phyloP scores from a whole-genome alignment of 2,113 vertebrate species.

The Mirounga angustirostris region DNA sequence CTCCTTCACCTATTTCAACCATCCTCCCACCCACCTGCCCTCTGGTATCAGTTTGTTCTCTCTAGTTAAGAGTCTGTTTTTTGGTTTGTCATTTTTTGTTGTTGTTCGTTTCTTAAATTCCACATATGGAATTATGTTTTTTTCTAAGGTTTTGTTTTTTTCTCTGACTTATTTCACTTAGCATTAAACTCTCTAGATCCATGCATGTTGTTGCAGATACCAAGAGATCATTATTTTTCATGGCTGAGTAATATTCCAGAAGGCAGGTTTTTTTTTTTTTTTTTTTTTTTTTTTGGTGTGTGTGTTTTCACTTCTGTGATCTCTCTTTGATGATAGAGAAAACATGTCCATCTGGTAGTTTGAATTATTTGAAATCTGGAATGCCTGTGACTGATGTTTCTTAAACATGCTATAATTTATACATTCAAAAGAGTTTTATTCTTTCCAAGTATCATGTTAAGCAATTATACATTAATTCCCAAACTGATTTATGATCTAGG shows the following conservation, averaged over 20 bases:
- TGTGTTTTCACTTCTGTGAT: neutral
- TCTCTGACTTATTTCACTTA: neutral
- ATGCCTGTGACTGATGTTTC: neutral
- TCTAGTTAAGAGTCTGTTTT: neutral
- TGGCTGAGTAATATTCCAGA: neutral
- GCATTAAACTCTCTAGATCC: neutral
- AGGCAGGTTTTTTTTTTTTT: neutral
- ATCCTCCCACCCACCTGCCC: neutral
- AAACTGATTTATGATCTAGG: constrained; percentile 18
- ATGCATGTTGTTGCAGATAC: neutral
- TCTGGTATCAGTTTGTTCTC: neutral
- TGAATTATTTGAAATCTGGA: neutral
- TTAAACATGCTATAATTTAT: neutral
- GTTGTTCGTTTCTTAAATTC: neutral
- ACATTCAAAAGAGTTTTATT: neutral
- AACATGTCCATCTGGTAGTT: neutral
- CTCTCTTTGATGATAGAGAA: neutral
- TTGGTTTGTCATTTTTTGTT: neutral
- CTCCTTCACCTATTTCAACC: neutral
- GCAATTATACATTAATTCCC: neutral
- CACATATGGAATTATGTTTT: neutral
- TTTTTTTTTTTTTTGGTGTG: neutral
- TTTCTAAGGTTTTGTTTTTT: neutral
- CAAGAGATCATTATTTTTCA: neutral
- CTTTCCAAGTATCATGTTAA: neutral